A percentile compares a stretch with the other conserved stretches of the same genome.
These are phyloP conservation scores for Eutrigla gurnardus DNA, from an alignment of 2,797 vertebrate species.

Conservation along the genomic window DNA sequence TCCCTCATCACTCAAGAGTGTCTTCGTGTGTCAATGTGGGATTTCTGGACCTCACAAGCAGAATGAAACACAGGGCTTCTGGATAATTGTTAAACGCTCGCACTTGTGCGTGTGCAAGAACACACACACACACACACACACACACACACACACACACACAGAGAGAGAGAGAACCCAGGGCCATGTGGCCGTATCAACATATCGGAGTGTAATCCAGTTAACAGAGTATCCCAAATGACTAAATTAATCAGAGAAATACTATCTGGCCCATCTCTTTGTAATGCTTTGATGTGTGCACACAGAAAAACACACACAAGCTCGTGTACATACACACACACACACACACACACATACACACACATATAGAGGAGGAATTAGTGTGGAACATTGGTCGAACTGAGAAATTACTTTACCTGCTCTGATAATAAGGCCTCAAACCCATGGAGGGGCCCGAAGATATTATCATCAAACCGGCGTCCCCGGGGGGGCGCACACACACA, in stretches of 20 bases:
- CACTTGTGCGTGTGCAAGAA: slow-evolving; percentile 37
- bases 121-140: slow-evolving; percentile 26
- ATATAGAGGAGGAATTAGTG: slow-evolving; percentile 66
- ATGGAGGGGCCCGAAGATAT: slow-evolving; percentile 93
- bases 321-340: slow-evolving; percentile 81
- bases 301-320: slow-evolving; percentile 72
- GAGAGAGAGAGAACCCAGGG: slow-evolving; percentile 69
- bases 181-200: slow-evolving; percentile 82
- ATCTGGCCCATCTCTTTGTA: slow-evolving; percentile 79
- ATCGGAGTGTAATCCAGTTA: slow-evolving; percentile 86
- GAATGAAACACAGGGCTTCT: slow-evolving; percentile 58
- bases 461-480: slow-evolving; percentile 88
- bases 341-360: slow-evolving; percentile 44
- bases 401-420: slow-evolving; percentile 95
- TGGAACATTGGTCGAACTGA: slow-evolving; percentile 93
- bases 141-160: slow-evolving; percentile 42
- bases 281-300: slow-evolving; percentile 90
- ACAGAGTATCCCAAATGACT: slow-evolving; percentile 85
- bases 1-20: slow-evolving; percentile 11
- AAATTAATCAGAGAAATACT: slow-evolving; percentile 85
- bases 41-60: slow-evolving; percentile 76
- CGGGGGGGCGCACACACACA: slow-evolving; percentile 63
- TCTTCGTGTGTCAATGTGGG: slow-evolving; percentile 26
- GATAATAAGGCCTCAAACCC: slow-evolving; percentile 95
- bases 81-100: slow-evolving; percentile 62